These are phyloP conservation scores for Artemia sinica DNA, from an alignment of 2,888 invertebrate species.

Conservation along the genomic window DNA sequence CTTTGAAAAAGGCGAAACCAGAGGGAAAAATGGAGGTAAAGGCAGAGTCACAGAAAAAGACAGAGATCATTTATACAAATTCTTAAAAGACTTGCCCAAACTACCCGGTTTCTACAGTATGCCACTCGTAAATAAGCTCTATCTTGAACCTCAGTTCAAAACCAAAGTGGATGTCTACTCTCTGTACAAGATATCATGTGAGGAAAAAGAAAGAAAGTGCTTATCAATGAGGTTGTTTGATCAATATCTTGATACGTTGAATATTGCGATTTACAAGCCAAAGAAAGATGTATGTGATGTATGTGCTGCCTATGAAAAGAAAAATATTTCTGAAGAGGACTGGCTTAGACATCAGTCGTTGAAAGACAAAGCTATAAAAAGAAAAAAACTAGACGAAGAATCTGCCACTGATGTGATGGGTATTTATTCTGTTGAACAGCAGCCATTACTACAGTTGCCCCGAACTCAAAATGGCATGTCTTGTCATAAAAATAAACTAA, in stretches of 20 bases:
- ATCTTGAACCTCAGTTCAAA: neutral
- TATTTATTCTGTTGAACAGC: neutral
- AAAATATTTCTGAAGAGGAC: slow-evolving; percentile 22
- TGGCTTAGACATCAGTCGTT: slow-evolving; percentile 21
- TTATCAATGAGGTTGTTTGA: neutral
- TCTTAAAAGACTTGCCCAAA: no score
- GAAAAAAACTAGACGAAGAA: neutral
- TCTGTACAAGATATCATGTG: neutral
- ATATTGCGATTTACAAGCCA: slow-evolving; percentile 20
- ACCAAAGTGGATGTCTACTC: neutral
- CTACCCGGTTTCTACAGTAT: no score
- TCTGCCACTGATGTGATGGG: neutral
- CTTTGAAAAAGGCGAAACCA: neutral
- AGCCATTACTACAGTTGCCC: neutral
- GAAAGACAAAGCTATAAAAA: slow-evolving; percentile 24
- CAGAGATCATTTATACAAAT: no score
- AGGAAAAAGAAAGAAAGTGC: neutral
- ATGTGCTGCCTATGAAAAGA: slow-evolving; percentile 22
- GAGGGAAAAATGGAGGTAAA: no score
- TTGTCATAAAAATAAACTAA: slow-evolving; percentile 25
- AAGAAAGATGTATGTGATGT: slow-evolving; percentile 26
- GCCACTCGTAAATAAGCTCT: neutral
- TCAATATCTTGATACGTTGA: neutral
- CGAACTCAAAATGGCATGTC: neutral
- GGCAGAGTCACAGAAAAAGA: no score